Evolutionary conservation across 2,888 invertebrate genomes (phyloP), one percentile per base, ranked within the genome.

Genomic region (Protula sp.): DNA sequence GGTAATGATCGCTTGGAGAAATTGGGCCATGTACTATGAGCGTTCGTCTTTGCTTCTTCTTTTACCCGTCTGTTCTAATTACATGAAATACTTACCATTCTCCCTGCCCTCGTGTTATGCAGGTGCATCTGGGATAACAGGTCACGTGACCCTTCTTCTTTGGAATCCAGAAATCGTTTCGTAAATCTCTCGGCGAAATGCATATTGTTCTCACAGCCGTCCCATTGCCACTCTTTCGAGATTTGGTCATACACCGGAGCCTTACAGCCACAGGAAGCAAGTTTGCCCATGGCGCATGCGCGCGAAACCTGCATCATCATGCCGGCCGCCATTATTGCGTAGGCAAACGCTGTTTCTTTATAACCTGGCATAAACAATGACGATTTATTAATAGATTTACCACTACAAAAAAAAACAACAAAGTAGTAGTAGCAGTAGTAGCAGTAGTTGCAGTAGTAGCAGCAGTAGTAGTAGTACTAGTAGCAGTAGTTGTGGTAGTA

Each of bases 311-410:
- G 89, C 81, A 95, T 93, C 65, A 93, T 91, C 71, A 97, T 94
- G 0, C 93, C 94, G 0, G 95, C 95, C 78, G 93, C 92, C 56
- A 93, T 94, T 72, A 97, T 91, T 57, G 95, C 94, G 84, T 95
- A 94, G 76, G 95, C 91, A 84, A 97, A 97, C 55, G 95, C 93
- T 29, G 95, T 94, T 83, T 97, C 95, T 70, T 92, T 87, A 81
- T 92, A 95, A 75, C 94, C 95, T 97, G 85, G 14, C 24, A 30
- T 14, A 29, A 2, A 58, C 24, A n/a, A 38, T 19, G 19, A 24
- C 9, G 24, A 5, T n/a, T 27, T 9, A 30, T 9, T 9, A 26
- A 53, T 22, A 22, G 4, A 5, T 27, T 4, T 22, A 5, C 9
- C n/a, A 53, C 26, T n/a, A 24, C n/a, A 22, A 54, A 14, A 22